Conservation (phyloP, 2,113 vertebrate genomes). For the Thymallus thymallus region DNA sequence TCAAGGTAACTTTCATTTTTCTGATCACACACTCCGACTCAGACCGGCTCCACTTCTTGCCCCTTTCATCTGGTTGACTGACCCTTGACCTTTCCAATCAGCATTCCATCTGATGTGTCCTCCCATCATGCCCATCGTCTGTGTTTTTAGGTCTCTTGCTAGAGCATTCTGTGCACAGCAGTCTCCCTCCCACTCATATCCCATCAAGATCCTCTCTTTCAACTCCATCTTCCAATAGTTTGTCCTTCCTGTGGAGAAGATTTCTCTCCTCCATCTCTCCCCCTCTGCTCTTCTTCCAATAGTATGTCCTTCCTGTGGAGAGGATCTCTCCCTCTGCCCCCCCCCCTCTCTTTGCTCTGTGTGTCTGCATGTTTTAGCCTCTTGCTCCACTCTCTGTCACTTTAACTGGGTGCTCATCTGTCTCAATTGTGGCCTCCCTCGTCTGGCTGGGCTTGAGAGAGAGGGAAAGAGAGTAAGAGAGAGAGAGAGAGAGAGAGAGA, state of each 20-base stretch:
- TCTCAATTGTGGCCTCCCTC: neutral
- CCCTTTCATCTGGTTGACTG: conserved; percentile 28
- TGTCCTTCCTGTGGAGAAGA: neutral
- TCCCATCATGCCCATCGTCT: conserved; percentile 21
- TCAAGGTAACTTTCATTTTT: conserved; percentile 47
- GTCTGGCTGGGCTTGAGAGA: neutral
- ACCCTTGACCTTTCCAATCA: conserved; percentile 45
- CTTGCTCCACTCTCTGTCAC: neutral
- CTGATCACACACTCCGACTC: conserved; percentile 21
- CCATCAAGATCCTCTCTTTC: neutral
- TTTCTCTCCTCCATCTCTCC: neutral
- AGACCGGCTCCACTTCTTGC: neutral
- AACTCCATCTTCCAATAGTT: neutral
- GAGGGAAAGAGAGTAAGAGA: neutral
- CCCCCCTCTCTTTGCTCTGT: neutral
- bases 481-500: neutral
- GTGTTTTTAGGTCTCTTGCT: too few species aligned
- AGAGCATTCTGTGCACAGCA: too few species aligned
- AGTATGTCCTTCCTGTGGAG: neutral
- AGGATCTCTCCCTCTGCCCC: neutral
- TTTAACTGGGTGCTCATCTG: neutral
- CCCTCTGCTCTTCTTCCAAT: neutral
- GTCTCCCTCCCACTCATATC: neutral
- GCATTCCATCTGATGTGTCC: conserved; percentile 41
- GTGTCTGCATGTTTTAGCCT: neutral